Evolutionary conservation across 2,113 vertebrate species (phyloP), one percentile per base, ranked within the genome.

Genomic region (Silurus meridionalis): DNA sequence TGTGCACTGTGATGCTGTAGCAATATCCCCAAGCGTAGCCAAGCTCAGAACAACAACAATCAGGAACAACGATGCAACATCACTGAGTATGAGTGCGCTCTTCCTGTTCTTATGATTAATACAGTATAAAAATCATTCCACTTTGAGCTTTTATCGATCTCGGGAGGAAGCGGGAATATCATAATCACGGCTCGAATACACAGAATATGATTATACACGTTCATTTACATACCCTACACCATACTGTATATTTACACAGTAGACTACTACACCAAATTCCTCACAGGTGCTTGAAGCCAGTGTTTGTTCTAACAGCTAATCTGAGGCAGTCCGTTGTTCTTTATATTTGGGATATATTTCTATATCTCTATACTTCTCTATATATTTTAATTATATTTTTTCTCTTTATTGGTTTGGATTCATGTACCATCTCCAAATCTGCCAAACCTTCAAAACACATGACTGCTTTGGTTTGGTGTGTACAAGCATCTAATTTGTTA

Each of bases 21-120:
- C 94, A 95, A 94, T 97, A 98, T 97, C 98, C 97, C 97, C 97
- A 97, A 96, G 95, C 95, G 95, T 93, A 94, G 94, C 94, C 91
- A 94, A 95, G 98, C 96, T 97, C 96, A 98, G 96, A 95, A 93
- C 94, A 96, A 96, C 94, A 95, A 96, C 95, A 37, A 37, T 37
- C 37, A 94, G 96, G 94, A 96, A 94, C 96, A 91, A 50, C 94
- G 93, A 93, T 90, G 92, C 94, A 95, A 80, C 95, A 97, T 98
- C 96, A 97, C 92, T 93, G 89, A 19, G 92, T 94, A 91, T 95
- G 95, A 95, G 95, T 95, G 94, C 94, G 93, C 91, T 96, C 96
- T 95, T 96, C 93, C 95, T 93, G 92, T 94, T 95, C 92, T 96
- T 95, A 94, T 95, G 97, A 95, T 96, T 97, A 98, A 97, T 97